Conservation (phyloP, 2,888 invertebrate species). For the Brassicogethes aeneus region DNA sequence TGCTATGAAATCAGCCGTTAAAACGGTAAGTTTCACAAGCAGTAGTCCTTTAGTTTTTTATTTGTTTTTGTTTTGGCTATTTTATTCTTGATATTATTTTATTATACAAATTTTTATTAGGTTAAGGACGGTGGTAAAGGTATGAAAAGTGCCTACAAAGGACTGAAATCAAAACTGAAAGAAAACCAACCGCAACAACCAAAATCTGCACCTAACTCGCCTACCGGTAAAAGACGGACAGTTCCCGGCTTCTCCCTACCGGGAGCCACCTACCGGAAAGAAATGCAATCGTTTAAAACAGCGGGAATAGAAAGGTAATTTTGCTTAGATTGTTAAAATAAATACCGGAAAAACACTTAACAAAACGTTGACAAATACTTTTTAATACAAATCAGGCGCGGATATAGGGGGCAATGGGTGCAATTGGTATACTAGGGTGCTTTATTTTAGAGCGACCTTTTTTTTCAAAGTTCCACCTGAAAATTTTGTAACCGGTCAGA, state of each 20-base stretch:
- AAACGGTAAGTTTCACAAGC: conserved; percentile 66
- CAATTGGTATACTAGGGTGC: no score
- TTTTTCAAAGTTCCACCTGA: no score
- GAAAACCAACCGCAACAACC: conserved; percentile 40
- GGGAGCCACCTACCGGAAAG: conserved; percentile 38
- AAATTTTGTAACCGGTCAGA: no score
- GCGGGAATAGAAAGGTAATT: conserved; percentile 32
- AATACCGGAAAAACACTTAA: neutral
- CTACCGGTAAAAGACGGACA: conserved; percentile 46
- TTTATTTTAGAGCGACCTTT: no score
- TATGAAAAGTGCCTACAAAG: conserved; percentile 71
- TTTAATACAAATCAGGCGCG: no score
- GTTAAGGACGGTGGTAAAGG: conserved; percentile 67
- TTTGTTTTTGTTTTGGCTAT: neutral
- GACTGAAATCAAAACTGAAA: conserved; percentile 56
- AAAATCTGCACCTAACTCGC: conserved; percentile 58
- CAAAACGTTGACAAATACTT: neutral
- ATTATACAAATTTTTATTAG: no score
- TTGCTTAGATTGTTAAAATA: conserved; percentile 1
- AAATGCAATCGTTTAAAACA: conserved; percentile 33
- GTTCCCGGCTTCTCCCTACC: conserved; percentile 32
- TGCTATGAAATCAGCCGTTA: conserved; percentile 86
- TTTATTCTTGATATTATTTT: neutral
- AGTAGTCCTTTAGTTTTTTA: neutral
- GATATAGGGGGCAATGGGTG: no score